Evolutionary conservation across 1,140 invertebrate species (phyloP).

Genomic region (Oedothorax gibbosus): DNA sequence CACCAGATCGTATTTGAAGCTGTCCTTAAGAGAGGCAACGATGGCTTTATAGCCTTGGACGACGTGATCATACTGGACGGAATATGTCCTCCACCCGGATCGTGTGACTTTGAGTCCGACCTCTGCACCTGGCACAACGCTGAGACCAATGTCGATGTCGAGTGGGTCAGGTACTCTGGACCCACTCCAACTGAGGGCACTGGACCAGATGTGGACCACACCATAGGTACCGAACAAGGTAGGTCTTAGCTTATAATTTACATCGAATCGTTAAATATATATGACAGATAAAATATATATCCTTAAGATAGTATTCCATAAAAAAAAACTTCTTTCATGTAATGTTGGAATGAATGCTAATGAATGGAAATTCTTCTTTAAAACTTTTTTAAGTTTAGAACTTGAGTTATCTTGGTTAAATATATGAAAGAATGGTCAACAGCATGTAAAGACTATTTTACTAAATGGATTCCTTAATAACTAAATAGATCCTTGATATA

Average conservation of each 20-base stretch:
- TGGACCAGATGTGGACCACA: constrained; percentile 64
- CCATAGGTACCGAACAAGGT: constrained; percentile 57
- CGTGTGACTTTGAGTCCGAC: constrained; percentile 61
- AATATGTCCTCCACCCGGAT: constrained; percentile 41
- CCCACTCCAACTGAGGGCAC: constrained; percentile 40
- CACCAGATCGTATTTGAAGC: constrained; percentile 59
- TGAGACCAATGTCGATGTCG: background rate
- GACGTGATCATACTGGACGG: constrained; percentile 58
- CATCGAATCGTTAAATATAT: too few species aligned
- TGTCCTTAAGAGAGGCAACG: constrained; percentile 21
- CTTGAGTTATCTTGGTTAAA: too few species aligned
- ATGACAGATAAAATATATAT: too few species aligned
- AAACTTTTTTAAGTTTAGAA: too few species aligned
- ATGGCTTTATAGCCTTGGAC: constrained; percentile 60
- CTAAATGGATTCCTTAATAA: too few species aligned
- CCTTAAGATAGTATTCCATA: too few species aligned
- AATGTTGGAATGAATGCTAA: too few species aligned
- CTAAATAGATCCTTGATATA: too few species aligned
- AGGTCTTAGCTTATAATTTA: background rate
- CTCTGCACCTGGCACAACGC: constrained; percentile 58
- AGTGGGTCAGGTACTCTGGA: constrained; percentile 58
- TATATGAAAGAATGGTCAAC: too few species aligned
- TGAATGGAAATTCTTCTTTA: too few species aligned
- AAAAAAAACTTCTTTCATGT: too few species aligned
- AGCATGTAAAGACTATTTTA: too few species aligned